Conservation (phyloP, 1,140 invertebrate species). For the Drosophila busckii region DNA sequence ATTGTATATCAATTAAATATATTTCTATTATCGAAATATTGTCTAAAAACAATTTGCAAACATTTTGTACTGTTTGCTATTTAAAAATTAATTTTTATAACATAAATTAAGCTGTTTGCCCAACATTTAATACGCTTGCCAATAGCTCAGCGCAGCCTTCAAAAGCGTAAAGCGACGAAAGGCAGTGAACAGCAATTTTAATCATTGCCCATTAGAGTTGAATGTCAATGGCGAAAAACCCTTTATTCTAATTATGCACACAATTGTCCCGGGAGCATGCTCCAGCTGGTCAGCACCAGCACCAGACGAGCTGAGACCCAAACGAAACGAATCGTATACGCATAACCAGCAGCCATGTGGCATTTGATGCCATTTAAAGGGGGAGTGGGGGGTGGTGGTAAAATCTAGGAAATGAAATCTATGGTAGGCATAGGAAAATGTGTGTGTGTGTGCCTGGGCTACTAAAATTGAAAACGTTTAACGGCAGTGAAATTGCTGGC, state of each 20-base stretch:
- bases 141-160: no score
- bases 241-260: conserved; percentile 71
- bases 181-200: no score
- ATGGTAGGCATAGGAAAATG: conserved; percentile 5
- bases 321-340: conserved; percentile 39
- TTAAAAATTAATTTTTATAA: no score
- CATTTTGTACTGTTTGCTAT: no score
- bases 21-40: no score
- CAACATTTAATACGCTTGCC: no score
- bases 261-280: conserved; percentile 64
- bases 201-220: conserved; percentile 56
- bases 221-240: conserved; percentile 57
- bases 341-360: conserved; percentile 9
- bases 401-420: conserved; percentile 5
- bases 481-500: conserved; percentile 38
- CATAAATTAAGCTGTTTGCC: no score
- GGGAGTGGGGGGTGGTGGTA: not conserved
- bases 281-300: conserved; percentile 1
- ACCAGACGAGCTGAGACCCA: conserved; percentile 10
- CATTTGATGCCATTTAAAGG: conserved; percentile 5
- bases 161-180: no score
- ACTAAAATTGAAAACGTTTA: conserved; percentile 69
- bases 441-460: no score
- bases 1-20: no score
- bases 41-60: no score